Base-by-base conservation (phyloP, 2,797 vertebrate species). In the Rhynchotus rufescens region DNA sequence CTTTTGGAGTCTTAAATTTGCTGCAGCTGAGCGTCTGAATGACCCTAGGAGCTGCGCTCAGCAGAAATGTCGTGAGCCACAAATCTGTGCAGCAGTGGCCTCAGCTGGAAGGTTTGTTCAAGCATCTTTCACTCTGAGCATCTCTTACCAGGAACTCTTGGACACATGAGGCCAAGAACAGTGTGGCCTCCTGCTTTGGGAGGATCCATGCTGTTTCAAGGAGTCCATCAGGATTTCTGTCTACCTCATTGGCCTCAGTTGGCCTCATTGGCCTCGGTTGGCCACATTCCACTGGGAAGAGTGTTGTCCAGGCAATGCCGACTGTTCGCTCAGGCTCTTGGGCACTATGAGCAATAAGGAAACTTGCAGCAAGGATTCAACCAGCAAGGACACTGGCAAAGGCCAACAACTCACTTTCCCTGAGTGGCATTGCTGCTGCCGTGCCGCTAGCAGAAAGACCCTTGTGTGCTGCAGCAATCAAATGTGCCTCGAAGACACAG, bases 401-500 rank as follows among this genome's bases (percentile, higher is more conserved):
- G n/a, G 30, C 47, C 40, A 21, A 40, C 64, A 61, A 10, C 22
- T 89, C 4, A 4, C 71, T 88, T 54, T 28, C 17, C 65, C 15
- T 1, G 0, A 17, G 84, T 25, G 49, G 36, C 12, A 5, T 66
- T 22, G 1, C 15, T 13, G 66, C 65, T 2, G 7, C 38, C n/a
- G 21, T 4, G 1, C 32, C 42, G 42, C 36, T 28, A 38, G 87
- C 56, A 83, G 78, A 76, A 71, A 60, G 65, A 34, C 65, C 40
- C 51, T 36, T 83, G 81, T 86, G 56, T 30, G 74, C 84, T 79
- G 44, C 71, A 88, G 82, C 30, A 6, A 9, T 81, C 77, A 44
- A 71, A 69, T 77, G 77, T 28, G 90, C 47, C 88, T 84, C 49
- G 79, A 75, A 92, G 88, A 72, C 76, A 25, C 69, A 65, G 80